These are phyloP conservation scores for Erythrocercus mccallii DNA, from an alignment of 2,113 vertebrate genomes.

Conservation along the genomic window DNA sequence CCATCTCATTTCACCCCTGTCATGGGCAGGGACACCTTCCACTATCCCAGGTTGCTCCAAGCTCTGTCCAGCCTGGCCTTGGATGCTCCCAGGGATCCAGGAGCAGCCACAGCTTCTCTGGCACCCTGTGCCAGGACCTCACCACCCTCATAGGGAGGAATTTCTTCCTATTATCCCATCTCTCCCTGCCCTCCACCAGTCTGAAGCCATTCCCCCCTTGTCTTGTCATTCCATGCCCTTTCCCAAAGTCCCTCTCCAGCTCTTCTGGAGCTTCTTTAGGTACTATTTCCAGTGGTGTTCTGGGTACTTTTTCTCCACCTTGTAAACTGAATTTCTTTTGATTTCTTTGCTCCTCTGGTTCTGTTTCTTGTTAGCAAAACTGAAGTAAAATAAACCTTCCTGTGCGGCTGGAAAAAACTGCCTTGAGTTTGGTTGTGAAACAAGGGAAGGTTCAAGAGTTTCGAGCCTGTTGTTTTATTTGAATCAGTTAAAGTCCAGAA, in stretches of 20 bases:
- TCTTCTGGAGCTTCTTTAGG: not conserved
- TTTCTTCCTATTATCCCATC: not conserved
- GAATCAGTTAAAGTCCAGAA: not conserved
- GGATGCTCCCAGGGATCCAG: not conserved
- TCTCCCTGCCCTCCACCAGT: rapidly evolving
- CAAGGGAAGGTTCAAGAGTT: not conserved
- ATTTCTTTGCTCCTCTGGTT: not conserved
- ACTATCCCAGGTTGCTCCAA: rapidly evolving
- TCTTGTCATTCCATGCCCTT: not conserved
- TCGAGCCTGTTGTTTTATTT: not conserved
- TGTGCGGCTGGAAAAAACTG: not conserved
- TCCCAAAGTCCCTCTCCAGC: not conserved
- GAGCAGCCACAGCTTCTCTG: not conserved
- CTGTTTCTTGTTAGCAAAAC: not conserved
- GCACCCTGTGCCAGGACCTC: not conserved
- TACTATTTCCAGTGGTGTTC: not conserved
- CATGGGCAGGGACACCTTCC: rapidly evolving
- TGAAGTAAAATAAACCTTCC: not conserved
- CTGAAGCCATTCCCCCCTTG: not conserved
- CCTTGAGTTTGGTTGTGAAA: not conserved
- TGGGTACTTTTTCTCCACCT: not conserved
- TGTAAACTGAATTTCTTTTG: not conserved
- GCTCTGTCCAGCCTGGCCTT: rapidly evolving
- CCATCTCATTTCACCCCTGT: no score
- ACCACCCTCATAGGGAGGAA: rapidly evolving